Evolutionary conservation across 2,797 vertebrate genomes (phyloP).

Genomic region (Sparus aurata): DNA sequence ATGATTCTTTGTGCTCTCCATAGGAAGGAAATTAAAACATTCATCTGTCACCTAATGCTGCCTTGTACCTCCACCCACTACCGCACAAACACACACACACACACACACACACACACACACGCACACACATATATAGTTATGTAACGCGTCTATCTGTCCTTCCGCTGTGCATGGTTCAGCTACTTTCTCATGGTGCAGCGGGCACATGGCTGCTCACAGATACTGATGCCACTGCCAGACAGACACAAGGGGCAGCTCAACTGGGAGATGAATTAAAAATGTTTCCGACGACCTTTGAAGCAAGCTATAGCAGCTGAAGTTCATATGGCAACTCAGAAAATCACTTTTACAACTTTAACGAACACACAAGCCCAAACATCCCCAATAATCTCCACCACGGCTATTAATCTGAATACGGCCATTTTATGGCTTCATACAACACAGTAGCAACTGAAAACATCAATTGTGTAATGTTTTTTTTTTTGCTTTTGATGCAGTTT

Average conservation of each 20-base stretch:
- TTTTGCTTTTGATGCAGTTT: background rate
- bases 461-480: background rate
- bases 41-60: slow-evolving; percentile 51
- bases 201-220: slow-evolving; percentile 69
- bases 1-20: slow-evolving; percentile 38
- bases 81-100: slow-evolving; percentile 32
- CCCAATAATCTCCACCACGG: background rate
- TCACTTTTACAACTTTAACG: background rate
- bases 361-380: slow-evolving; percentile 15
- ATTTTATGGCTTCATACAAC: background rate
- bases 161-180: slow-evolving; percentile 71
- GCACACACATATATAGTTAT: slow-evolving; percentile 30
- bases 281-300: slow-evolving; percentile 44
- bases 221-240: slow-evolving; percentile 51
- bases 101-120: slow-evolving; percentile 20
- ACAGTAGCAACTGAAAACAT: background rate
- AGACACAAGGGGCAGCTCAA: slow-evolving; percentile 51
- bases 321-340: slow-evolving; percentile 77
- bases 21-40: slow-evolving; percentile 57
- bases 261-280: slow-evolving; percentile 52
- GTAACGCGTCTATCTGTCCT: slow-evolving; percentile 56
- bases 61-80: slow-evolving; percentile 9
- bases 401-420: background rate
- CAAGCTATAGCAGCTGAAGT: slow-evolving; percentile 69
- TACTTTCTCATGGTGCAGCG: slow-evolving; percentile 63